Conservation (phyloP, 2,888 invertebrate species). For the Napeogenes sylphis region DNA sequence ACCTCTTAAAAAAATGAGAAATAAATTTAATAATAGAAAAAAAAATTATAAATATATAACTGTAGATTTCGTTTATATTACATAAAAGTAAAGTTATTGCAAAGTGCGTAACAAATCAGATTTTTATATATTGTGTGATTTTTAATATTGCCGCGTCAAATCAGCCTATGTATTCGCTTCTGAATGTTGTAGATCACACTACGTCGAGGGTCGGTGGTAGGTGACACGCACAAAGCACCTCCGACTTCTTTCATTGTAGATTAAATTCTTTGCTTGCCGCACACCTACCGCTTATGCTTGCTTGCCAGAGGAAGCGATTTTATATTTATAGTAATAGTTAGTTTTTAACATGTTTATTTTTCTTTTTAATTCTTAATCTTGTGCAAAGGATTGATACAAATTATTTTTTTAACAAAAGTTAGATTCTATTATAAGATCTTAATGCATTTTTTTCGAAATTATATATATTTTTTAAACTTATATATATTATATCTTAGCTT, state of each 20-base stretch:
- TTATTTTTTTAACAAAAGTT: too few species aligned
- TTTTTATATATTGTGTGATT: not conserved
- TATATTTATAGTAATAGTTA: conserved; percentile 8
- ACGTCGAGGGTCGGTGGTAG: conserved; percentile 50
- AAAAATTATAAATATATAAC: not conserved
- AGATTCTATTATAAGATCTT: too few species aligned
- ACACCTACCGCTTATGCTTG: conserved; percentile 43
- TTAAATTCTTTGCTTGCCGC: conserved; percentile 73
- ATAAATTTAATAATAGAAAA: too few species aligned
- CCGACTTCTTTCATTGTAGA: conserved; percentile 74
- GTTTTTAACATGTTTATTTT: not conserved
- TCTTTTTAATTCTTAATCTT: too few species aligned
- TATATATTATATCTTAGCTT: conserved; percentile 29
- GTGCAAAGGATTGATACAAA: too few species aligned
- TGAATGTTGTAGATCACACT: conserved; percentile 43
- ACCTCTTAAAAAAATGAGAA: not conserved
- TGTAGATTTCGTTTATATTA: not conserved
- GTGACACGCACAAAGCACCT: conserved; percentile 72
- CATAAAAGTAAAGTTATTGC: not conserved
- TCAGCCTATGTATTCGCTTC: conserved; percentile 31
- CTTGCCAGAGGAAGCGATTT: conserved; percentile 35
- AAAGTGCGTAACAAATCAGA: not conserved
- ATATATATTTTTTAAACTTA: too few species aligned
- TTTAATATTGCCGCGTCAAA: conserved; percentile 34
- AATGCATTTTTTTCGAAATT: too few species aligned